Conservation (phyloP, 2,888 invertebrate species). For the Tanypteryx hageni region DNA sequence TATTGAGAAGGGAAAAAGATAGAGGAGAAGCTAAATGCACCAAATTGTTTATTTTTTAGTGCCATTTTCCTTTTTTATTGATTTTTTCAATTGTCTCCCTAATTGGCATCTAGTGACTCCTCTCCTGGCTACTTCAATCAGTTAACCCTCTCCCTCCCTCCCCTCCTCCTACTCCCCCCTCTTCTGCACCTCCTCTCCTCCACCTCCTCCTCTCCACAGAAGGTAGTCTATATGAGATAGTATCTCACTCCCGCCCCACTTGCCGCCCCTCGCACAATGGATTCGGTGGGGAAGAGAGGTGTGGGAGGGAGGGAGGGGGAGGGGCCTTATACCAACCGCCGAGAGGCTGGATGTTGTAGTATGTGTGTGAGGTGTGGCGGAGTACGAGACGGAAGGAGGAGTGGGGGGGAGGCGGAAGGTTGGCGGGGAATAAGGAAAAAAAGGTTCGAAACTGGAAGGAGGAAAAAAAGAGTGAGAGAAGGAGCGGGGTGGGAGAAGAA, state of each 20-base stretch:
- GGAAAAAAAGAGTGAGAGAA: background rate
- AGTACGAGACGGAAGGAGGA: background rate
- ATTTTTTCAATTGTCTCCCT: slow-evolving; percentile 8
- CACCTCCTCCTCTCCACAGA: background rate
- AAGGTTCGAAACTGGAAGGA: no score
- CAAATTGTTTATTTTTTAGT: background rate
- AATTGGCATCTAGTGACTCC: background rate
- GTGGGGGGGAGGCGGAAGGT: no score
- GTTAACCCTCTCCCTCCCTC: background rate
- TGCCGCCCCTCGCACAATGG: background rate
- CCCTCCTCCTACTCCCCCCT: background rate
- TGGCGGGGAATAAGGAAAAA: no score
- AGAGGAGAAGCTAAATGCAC: background rate
- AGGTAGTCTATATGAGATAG: slow-evolving; percentile 12
- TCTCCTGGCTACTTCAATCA: background rate
- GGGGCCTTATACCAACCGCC: background rate
- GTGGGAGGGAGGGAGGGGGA: background rate
- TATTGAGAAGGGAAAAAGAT: background rate
- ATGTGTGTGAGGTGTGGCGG: background rate
- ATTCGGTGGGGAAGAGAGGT: background rate
- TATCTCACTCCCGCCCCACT: background rate
- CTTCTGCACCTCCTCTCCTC: background rate
- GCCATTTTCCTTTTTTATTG: background rate
- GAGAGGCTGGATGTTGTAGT: no score
- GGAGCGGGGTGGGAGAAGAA: background rate